Percentiles rank a stretch among this genome's conserved stretches.
Conservation (phyloP, 2,888 invertebrate genomes). For the Glyphotaelius pellucidus region DNA sequence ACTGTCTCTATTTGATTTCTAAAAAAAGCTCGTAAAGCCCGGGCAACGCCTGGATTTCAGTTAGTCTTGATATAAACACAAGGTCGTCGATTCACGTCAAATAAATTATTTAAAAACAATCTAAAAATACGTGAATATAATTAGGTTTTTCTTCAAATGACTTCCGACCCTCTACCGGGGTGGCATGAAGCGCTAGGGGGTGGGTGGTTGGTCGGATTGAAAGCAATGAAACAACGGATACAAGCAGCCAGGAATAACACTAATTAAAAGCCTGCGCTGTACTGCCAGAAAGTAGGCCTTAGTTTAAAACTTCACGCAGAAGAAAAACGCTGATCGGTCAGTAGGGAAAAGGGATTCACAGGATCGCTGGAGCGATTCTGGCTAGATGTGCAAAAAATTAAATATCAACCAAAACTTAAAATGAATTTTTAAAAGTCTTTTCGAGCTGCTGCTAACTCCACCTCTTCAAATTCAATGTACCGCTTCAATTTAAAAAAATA, state of each 20-base stretch:
- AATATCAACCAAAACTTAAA: neutral
- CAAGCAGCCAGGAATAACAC: neutral
- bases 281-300: neutral
- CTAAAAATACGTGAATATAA: neutral
- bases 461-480: neutral
- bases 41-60: too few relatives aligned
- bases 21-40: too few relatives aligned
- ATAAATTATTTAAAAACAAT: neutral
- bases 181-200: neutral
- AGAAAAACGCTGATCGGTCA: constrained; percentile 31
- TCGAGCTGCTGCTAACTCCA: neutral
- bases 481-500: too few relatives aligned
- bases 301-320: constrained; percentile 13
- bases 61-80: neutral
- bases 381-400: neutral
- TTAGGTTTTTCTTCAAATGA: neutral
- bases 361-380: neutral
- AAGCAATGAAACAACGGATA: constrained; percentile 15
- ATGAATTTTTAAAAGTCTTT: neutral
- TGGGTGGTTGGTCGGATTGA: neutral
- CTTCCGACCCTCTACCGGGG: neutral
- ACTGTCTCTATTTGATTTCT: too few relatives aligned
- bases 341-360: neutral
- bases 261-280: constrained; percentile 22
- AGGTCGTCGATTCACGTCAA: neutral